phyloP scores from a whole-genome alignment of 1,140 invertebrate genomes.

The Hestina assimilis region DNA sequence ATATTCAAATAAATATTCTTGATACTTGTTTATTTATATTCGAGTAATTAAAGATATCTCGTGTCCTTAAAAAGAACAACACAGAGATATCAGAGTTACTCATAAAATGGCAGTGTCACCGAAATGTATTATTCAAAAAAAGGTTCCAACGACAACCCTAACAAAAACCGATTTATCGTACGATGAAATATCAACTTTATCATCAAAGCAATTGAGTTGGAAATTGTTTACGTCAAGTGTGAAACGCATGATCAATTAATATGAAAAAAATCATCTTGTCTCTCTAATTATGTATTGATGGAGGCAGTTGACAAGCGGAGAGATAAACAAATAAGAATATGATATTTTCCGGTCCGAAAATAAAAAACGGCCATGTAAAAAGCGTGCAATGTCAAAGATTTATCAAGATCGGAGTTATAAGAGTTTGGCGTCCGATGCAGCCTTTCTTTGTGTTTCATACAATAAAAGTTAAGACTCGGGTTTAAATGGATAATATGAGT shows the following conservation, averaged over 20 bases:
- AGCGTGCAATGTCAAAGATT: constrained; percentile 47
- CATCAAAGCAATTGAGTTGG: not conserved
- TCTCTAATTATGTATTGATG: constrained; percentile 63
- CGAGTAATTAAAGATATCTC: constrained; percentile 5
- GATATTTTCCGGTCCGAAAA: constrained; percentile 45
- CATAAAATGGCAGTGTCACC: constrained; percentile 58
- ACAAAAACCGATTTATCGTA: constrained; percentile 24
- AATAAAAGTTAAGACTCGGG: no score
- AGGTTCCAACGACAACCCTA: constrained; percentile 34
- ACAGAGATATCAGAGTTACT: not conserved
- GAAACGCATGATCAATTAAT: constrained; percentile 45
- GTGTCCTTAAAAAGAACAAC: not conserved
- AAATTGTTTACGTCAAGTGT: not conserved
- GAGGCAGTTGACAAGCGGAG: constrained; percentile 53
- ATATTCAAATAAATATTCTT: no score
- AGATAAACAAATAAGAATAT: constrained; percentile 65
- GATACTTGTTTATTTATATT: not conserved
- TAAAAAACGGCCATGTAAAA: constrained; percentile 37
- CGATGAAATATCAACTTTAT: constrained; percentile 15
- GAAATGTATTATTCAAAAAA: constrained; percentile 54
- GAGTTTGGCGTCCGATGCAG: constrained; percentile 16
- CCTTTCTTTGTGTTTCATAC: not conserved
- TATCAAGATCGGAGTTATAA: constrained; percentile 40
- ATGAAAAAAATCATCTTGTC: constrained; percentile 57
- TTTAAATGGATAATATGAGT: no score